Evolutionary conservation across 2,113 vertebrate genomes (phyloP), one percentile per base, ranked within the genome.

Genomic region (Etia nguti): DNA sequence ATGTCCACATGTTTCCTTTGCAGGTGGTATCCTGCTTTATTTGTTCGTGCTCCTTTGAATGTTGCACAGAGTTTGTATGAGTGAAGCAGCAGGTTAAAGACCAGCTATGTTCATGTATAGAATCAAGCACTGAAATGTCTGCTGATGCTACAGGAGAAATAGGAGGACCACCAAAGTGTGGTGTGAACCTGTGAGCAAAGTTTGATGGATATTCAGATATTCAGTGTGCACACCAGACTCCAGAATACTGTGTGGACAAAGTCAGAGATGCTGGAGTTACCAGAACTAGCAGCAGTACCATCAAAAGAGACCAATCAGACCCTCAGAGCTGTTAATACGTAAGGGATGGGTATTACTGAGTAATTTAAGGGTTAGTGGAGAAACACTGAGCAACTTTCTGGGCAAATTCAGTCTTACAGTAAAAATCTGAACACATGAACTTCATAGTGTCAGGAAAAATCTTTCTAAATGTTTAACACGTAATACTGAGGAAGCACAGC

Each of bases 281-380:
- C n/a, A 79, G 83, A 62, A 48, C 26, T 16, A 38, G 8, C 15
- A 79, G 15, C 57, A 41, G 81, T 2, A 20, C 15, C 3, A 60
- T 1, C 38, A 34, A 2, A 8, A 60, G 29, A 77, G n/a, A 16
- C 52, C 70, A 57, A 46, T 34, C 79, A 43, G 16, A 79, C 29
- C 24, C 29, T 70, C 34, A 86, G 26, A 81, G 4, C 9, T 38
- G 41, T 80, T 73, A 41, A 60, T 9, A 12, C 18, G 29, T 2
- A 34, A 77, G 56, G 36, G 65, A 18, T 6, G 18, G 4, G 26
- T 36, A 34, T 38, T 46, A 31, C 0, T 82, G 11, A 16, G 43
- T 7, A 9, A 56, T 83, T 38, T 43, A 29, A 15, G 12, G 10
- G 79, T 91, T 89, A 85, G 84, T 79, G 4, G 36, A 68, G 10